Percentiles rank a stretch among this genome's conserved stretches.
Evolutionary conservation across 2,888 invertebrate species (phyloP).

Genomic region (Drosophila phalerata): DNA sequence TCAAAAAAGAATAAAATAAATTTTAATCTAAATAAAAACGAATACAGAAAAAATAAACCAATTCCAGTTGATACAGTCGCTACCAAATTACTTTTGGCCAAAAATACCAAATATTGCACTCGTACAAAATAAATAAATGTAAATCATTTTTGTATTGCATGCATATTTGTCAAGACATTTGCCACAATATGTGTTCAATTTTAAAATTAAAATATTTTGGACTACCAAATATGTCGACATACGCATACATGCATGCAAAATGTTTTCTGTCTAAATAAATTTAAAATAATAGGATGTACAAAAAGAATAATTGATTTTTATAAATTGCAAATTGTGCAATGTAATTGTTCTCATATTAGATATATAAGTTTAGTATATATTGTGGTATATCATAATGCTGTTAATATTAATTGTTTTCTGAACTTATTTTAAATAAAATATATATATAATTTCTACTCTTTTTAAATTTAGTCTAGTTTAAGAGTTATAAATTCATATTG

Average conservation of each 20-base stretch:
- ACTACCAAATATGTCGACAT: slow-evolving; percentile 3
- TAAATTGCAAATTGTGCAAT: not conserved
- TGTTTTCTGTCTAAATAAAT: slow-evolving; percentile 12
- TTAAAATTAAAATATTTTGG: slow-evolving; percentile 15
- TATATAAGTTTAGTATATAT: too few species aligned
- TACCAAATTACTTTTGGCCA: slow-evolving; percentile 23
- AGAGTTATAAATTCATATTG: too few species aligned
- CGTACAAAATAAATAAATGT: slow-evolving; percentile 38
- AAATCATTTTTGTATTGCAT: slow-evolving; percentile 32
- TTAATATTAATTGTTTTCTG: too few species aligned
- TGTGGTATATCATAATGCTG: too few species aligned
- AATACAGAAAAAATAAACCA: slow-evolving; percentile 12
- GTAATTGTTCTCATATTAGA: not conserved
- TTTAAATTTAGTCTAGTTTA: too few species aligned
- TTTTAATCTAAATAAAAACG: slow-evolving; percentile 17
- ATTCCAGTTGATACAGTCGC: slow-evolving; percentile 20
- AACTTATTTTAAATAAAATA: too few species aligned
- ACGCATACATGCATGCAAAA: slow-evolving; percentile 9
- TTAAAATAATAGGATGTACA: not conserved
- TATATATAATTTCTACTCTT: too few species aligned
- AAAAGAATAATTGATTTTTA: too few species aligned
- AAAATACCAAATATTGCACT: slow-evolving; percentile 34
- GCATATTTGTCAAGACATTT: slow-evolving; percentile 25
- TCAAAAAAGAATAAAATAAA: slow-evolving; percentile 40
- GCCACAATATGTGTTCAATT: slow-evolving; percentile 28